phyloP scores from a whole-genome alignment of 2,888 invertebrate species.

The Caenorhabditis sp. region DNA sequence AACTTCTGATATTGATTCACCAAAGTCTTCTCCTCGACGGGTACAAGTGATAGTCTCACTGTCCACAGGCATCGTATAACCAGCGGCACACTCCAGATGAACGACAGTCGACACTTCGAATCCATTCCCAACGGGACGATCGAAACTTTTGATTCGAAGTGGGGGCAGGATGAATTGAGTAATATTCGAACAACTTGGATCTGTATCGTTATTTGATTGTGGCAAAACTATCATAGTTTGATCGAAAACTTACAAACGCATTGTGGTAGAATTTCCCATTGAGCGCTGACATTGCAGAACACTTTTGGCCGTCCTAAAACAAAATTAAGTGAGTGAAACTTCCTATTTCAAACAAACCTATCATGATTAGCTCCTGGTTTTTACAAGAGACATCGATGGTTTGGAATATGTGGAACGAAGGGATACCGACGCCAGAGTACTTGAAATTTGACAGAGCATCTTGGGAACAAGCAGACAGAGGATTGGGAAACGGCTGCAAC shows the following conservation, averaged over 20 bases:
- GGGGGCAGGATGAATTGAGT: conserved; percentile 26
- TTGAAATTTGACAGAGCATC: background rate
- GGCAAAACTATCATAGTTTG: background rate
- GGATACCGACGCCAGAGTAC: background rate
- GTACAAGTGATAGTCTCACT: background rate
- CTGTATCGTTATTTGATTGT: background rate
- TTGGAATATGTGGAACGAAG: conserved; percentile 10
- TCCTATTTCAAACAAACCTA: conserved; percentile 7
- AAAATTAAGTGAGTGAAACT: background rate
- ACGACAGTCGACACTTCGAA: conserved; percentile 2
- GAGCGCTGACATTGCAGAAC: conserved; percentile 17
- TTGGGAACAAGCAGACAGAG: background rate
- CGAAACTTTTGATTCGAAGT: background rate
- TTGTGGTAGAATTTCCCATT: conserved; percentile 45
- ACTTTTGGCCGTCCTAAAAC: conserved; percentile 27
- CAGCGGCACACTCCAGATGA: conserved; percentile 11
- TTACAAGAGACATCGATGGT: conserved; percentile 22
- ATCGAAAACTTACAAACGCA: conserved; percentile 42
- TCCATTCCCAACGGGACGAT: background rate
- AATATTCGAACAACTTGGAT: conserved; percentile 44
- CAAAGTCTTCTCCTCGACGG: background rate
- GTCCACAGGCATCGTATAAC: background rate
- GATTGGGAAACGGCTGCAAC: background rate
- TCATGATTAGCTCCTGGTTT: background rate
- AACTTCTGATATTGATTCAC: too few species aligned